Evolutionary conservation across 2,113 vertebrate genomes (phyloP).

Genomic region (Lathamus discolor): DNA sequence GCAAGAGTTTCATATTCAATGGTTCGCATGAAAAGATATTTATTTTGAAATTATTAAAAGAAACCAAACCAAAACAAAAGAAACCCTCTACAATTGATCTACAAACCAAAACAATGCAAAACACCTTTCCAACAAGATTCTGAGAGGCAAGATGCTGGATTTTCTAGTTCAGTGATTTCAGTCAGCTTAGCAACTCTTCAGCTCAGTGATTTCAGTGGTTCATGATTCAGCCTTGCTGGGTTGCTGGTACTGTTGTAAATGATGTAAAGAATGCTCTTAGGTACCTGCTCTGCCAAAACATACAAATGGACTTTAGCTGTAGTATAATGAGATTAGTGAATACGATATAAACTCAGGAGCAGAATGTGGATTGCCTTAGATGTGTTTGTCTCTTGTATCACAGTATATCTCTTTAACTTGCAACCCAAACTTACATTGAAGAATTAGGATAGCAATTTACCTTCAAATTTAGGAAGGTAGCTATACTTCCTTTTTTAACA

Average conservation of each 20-base stretch:
- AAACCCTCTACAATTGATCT: background rate
- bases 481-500: background rate
- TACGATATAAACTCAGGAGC: background rate
- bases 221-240: background rate
- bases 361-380: background rate
- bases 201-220: background rate
- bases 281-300: background rate
- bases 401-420: background rate
- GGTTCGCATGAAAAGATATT: background rate
- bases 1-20: background rate
- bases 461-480: background rate
- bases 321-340: background rate
- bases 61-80: background rate
- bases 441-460: background rate
- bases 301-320: background rate
- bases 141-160: background rate
- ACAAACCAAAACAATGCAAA: background rate
- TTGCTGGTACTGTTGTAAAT: background rate
- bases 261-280: background rate
- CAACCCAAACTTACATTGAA: background rate
- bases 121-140: background rate
- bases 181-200: background rate
- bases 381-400: background rate
- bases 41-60: background rate
- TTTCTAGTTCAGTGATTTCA: background rate